Evolutionary conservation across 2,113 vertebrate species (phyloP).

Genomic region (Solea senegalensis): DNA sequence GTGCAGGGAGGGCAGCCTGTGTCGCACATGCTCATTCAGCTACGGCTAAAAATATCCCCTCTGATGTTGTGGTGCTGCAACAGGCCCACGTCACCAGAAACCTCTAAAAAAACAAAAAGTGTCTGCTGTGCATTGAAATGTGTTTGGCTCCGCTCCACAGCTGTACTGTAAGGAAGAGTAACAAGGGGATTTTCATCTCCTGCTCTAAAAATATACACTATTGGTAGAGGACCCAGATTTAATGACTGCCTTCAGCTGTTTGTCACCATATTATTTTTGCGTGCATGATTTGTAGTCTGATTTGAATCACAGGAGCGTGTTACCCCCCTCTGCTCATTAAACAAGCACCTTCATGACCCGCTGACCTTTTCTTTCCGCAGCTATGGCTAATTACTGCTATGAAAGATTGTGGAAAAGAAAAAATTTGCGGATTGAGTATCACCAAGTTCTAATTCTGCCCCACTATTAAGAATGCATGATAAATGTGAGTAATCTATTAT

Average conservation of each 20-base stretch:
- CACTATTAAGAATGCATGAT: conserved; percentile 70
- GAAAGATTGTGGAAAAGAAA: conserved; percentile 53
- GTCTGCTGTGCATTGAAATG: conserved; percentile 37
- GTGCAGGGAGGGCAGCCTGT: conserved; percentile 45
- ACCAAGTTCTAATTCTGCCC: conserved; percentile 63
- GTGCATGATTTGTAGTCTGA: not conserved
- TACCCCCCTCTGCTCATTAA: conserved; percentile 40
- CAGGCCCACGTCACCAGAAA: conserved; percentile 53
- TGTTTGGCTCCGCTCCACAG: conserved; percentile 27
- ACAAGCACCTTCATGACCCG: conserved; percentile 39
- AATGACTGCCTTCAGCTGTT: conserved; percentile 33
- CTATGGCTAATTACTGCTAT: conserved; percentile 40
- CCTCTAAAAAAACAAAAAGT: conserved; percentile 20
- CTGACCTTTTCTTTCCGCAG: conserved; percentile 9
- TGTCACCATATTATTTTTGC: not conserved
- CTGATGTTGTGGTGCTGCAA: conserved; percentile 70
- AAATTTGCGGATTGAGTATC: conserved; percentile 31
- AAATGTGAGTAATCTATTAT: conserved; percentile 68
- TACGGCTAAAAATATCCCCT: conserved; percentile 72
- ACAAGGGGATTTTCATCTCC: conserved; percentile 22
- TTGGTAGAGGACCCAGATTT: conserved; percentile 47
- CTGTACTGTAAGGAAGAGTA: conserved; percentile 23
- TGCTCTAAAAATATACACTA: conserved; percentile 61
- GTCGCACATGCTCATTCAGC: conserved; percentile 63
- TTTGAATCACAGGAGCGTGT: conserved; percentile 16